Percentiles rank a stretch among this genome's conserved stretches.
These are phyloP conservation scores for Pomatostomus ruficeps DNA, from an alignment of 2,113 vertebrate genomes.

Conservation along the genomic window DNA sequence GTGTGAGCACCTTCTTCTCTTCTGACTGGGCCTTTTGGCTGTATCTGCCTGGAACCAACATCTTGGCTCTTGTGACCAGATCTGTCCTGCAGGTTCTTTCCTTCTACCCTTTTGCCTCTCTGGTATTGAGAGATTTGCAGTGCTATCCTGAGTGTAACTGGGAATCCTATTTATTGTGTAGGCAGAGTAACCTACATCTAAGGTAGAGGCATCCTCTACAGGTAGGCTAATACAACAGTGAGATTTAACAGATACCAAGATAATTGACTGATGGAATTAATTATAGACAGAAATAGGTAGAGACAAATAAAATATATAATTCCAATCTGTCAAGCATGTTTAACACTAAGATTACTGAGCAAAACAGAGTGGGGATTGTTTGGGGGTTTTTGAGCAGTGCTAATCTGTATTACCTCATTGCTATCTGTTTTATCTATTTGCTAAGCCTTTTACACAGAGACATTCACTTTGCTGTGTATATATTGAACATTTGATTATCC, in stretches of 20 bases:
- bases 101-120: background rate
- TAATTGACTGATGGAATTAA: background rate
- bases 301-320: background rate
- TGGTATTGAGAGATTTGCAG: background rate
- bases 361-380: background rate
- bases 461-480: background rate
- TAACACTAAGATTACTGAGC: background rate
- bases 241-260: background rate
- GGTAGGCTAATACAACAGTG: background rate
- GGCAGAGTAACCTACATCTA: background rate
- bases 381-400: background rate
- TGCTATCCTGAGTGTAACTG: background rate
- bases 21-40: background rate
- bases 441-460: background rate
- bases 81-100: background rate
- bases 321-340: background rate
- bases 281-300: background rate
- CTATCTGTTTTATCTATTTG: background rate
- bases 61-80: background rate
- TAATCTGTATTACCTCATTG: background rate
- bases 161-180: background rate
- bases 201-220: background rate
- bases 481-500: background rate
- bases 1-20: accelerated
- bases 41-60: accelerated